Evolutionary conservation across 2,888 invertebrate species (phyloP).

Genomic region (Panopea generosa): DNA sequence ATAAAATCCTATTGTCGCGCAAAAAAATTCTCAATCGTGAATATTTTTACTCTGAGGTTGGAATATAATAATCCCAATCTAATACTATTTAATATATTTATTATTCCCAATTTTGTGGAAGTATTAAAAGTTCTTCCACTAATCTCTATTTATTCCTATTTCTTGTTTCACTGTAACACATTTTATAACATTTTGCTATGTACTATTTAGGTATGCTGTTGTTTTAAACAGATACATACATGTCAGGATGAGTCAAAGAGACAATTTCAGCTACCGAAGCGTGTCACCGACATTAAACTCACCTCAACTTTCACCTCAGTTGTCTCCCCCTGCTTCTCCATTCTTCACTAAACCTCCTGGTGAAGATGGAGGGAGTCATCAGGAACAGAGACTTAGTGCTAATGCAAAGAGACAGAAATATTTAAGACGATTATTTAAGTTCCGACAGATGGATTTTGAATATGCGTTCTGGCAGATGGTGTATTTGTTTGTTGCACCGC

Average conservation of each 20-base stretch:
- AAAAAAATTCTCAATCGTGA: too few species aligned
- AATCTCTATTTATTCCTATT: too few species aligned
- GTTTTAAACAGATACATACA: too few species aligned
- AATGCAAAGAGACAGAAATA: constrained; percentile 90
- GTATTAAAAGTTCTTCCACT: too few species aligned
- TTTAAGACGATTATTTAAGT: constrained; percentile 90
- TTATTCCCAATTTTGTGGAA: too few species aligned
- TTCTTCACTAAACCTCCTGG: constrained; percentile 56
- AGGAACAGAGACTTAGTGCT: constrained; percentile 88
- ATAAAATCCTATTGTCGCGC: too few species aligned
- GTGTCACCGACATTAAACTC: constrained; percentile 77
- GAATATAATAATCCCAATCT: too few species aligned
- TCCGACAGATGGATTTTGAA: constrained; percentile 99
- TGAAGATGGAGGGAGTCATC: constrained; percentile 34
- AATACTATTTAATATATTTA: too few species aligned
- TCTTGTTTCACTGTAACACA: not conserved
- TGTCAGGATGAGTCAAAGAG: constrained; percentile 36
- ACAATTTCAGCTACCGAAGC: constrained; percentile 66
- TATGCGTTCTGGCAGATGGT: constrained; percentile 99
- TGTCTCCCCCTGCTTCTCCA: constrained; percentile 67
- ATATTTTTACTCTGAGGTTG: too few species aligned
- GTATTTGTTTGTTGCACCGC: constrained; percentile 96
- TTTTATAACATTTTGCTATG: not conserved
- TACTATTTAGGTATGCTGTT: not conserved
- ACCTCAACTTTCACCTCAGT: constrained; percentile 70